These are phyloP conservation scores for Phaedon cochleariae DNA, from an alignment of 2,888 invertebrate species.

Conservation along the genomic window DNA sequence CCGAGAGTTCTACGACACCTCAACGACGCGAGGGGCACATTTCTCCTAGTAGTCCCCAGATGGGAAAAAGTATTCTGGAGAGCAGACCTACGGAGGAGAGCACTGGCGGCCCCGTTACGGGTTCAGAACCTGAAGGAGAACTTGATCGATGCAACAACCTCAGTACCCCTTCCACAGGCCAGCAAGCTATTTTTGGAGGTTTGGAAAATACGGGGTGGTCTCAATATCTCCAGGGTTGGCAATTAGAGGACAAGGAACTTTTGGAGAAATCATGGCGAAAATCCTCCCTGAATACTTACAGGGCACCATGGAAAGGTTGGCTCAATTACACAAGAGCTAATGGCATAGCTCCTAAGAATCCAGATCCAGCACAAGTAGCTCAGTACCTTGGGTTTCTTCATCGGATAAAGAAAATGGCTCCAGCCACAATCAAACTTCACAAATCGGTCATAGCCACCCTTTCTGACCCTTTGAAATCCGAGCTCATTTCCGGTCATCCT, in stretches of 20 bases:
- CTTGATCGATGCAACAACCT: neutral
- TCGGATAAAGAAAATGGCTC: constrained; percentile 35
- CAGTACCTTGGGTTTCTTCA: constrained; percentile 29
- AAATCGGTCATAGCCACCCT: constrained; percentile 40
- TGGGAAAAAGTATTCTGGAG: constrained; percentile 48
- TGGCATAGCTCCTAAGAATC: constrained; percentile 15
- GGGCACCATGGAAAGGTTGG: constrained; percentile 28
- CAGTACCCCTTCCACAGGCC: constrained; percentile 18
- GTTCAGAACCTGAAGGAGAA: constrained; percentile 26
- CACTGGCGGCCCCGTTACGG: constrained; percentile 37
- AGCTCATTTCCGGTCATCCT: neutral
- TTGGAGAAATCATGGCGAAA: constrained; percentile 27
- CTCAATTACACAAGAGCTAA: neutral
- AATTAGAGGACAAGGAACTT: constrained; percentile 25
- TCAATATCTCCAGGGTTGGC: constrained; percentile 35
- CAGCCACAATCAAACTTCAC: constrained; percentile 41
- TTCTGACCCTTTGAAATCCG: constrained; percentile 13
- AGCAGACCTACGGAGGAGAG: constrained; percentile 49
- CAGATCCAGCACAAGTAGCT: constrained; percentile 23
- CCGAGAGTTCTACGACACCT: constrained; percentile 45
- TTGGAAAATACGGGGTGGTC: constrained; percentile 46
- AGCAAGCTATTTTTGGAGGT: constrained; percentile 41
- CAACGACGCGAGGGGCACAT: constrained; percentile 39
- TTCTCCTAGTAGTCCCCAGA: constrained; percentile 44
- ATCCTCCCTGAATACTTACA: constrained; percentile 33